A percentile compares a stretch with the other conserved stretches of the same genome.
Conservation (phyloP, 2,113 vertebrate species). For the Poeciliopsis retropinna region DNA sequence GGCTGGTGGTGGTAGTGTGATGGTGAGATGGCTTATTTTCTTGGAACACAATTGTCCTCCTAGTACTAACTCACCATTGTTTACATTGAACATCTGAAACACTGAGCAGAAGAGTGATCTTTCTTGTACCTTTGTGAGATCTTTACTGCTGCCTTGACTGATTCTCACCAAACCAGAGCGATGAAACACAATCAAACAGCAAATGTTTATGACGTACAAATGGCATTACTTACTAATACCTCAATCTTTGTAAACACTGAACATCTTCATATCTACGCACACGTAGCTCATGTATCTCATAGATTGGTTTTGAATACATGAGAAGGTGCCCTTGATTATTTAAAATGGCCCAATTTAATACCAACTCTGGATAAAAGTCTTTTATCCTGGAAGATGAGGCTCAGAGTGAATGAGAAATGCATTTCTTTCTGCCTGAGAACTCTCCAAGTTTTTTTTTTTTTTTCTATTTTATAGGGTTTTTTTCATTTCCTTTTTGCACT, state of each 20-base stretch:
- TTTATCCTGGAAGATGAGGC: conserved; percentile 30
- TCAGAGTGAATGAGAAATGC: conserved; percentile 28
- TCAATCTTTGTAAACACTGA: conserved; percentile 46
- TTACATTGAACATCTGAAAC: conserved; percentile 35
- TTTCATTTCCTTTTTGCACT: conserved; percentile 49
- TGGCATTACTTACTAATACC: conserved; percentile 35
- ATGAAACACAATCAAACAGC: conserved; percentile 39
- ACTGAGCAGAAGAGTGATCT: conserved; percentile 40
- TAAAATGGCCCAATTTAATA: conserved; percentile 35
- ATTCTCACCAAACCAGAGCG: conserved; percentile 61
- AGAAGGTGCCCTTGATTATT: conserved; percentile 25
- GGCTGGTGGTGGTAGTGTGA: not conserved
- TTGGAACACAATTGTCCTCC: not conserved
- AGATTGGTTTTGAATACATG: conserved; percentile 1
- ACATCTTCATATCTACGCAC: not conserved
- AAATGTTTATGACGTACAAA: conserved; percentile 54
- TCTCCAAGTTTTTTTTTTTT: conserved; percentile 10
- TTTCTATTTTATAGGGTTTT: not conserved
- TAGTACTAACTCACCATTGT: not conserved
- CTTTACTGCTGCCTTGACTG: conserved; percentile 60
- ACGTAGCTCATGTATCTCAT: not conserved
- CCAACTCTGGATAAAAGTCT: conserved; percentile 2
- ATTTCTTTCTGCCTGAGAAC: conserved; percentile 26
- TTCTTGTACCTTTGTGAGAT: conserved; percentile 50
- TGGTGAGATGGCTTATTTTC: not conserved